phyloP scores from a whole-genome alignment of 2,113 vertebrate species.

The Andinoacara biseriatus region DNA sequence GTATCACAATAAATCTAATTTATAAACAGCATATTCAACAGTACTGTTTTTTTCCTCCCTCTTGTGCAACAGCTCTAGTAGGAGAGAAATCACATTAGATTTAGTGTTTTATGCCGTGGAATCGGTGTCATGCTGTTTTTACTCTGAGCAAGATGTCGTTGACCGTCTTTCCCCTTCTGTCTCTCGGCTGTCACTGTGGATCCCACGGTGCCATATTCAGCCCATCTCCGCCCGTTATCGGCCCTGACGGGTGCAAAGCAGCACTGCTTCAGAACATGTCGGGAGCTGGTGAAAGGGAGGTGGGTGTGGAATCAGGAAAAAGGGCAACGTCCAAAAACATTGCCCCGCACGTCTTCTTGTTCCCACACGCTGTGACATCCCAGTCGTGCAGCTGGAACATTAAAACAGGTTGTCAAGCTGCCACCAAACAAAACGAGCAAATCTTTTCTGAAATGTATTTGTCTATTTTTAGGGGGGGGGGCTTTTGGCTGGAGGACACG shows the following conservation, averaged over 20 bases:
- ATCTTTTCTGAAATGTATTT: conserved; percentile 72
- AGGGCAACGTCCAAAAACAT: conserved; percentile 81
- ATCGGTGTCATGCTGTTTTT: conserved; percentile 36
- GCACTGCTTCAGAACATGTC: conserved; percentile 77
- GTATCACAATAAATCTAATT: conserved; percentile 70
- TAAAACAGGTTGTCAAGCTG: conserved; percentile 71
- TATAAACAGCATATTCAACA: conserved; percentile 34
- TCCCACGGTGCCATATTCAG: conserved; percentile 55
- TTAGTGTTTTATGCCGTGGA: conserved; percentile 35
- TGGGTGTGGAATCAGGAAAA: conserved; percentile 81
- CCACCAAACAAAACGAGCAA: conserved; percentile 67
- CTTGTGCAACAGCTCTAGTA: not conserved
- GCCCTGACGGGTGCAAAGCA: conserved; percentile 73
- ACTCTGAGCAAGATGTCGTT: conserved; percentile 26
- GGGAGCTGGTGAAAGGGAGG: conserved; percentile 83
- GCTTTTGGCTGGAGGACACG: conserved; percentile 55
- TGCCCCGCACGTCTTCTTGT: conserved; percentile 23
- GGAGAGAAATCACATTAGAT: conserved; percentile 13
- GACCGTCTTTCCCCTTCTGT: conserved; percentile 38
- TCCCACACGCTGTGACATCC: conserved; percentile 63
- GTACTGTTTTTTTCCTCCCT: not conserved
- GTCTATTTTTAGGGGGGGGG: conserved; percentile 66
- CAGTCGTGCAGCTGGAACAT: conserved; percentile 50
- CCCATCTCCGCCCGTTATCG: conserved; percentile 53
- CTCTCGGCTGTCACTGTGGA: conserved; percentile 59